Conservation (phyloP, 1,140 invertebrate genomes). For the Epicauta chinensis region DNA sequence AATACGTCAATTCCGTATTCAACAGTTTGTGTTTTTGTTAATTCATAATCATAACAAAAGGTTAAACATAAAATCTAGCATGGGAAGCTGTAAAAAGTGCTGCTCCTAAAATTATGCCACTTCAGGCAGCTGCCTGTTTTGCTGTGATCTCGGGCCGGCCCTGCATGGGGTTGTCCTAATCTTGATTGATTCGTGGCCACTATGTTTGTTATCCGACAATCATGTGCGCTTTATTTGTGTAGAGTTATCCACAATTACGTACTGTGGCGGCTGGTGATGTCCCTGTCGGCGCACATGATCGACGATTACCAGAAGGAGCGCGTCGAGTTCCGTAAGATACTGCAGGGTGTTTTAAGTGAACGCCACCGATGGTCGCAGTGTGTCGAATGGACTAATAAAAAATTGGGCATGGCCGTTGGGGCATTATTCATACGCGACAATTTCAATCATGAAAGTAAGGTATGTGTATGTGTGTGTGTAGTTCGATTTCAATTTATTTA, state of each 20-base stretch:
- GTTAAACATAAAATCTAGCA: too few relatives aligned
- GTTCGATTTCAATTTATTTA: background rate
- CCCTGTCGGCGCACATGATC: conserved; percentile 74
- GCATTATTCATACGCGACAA: conserved; percentile 76
- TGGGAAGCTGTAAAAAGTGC: too few relatives aligned
- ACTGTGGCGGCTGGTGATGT: conserved; percentile 74
- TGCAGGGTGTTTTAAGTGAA: conserved; percentile 72
- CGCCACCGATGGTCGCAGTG: conserved; percentile 74
- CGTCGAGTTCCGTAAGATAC: conserved; percentile 73
- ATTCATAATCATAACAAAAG: too few relatives aligned
- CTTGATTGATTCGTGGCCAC: too few relatives aligned
- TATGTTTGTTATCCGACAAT: too few relatives aligned
- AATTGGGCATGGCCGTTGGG: conserved; percentile 75
- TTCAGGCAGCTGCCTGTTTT: too few relatives aligned
- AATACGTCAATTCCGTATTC: too few relatives aligned
- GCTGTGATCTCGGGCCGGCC: too few relatives aligned
- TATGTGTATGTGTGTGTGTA: conserved; percentile 32
- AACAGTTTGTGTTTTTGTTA: too few relatives aligned
- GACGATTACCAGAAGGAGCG: conserved; percentile 71
- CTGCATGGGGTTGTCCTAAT: too few relatives aligned
- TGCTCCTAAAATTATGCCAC: too few relatives aligned
- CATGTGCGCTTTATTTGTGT: too few relatives aligned
- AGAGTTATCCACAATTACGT: conserved; percentile 79
- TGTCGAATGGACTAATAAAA: conserved; percentile 81
- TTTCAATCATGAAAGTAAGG: conserved; percentile 78